Percentiles rank a stretch among this genome's conserved stretches.
Evolutionary conservation across 2,113 vertebrate genomes (phyloP).

Genomic region (Pontoporia blainvillei): DNA sequence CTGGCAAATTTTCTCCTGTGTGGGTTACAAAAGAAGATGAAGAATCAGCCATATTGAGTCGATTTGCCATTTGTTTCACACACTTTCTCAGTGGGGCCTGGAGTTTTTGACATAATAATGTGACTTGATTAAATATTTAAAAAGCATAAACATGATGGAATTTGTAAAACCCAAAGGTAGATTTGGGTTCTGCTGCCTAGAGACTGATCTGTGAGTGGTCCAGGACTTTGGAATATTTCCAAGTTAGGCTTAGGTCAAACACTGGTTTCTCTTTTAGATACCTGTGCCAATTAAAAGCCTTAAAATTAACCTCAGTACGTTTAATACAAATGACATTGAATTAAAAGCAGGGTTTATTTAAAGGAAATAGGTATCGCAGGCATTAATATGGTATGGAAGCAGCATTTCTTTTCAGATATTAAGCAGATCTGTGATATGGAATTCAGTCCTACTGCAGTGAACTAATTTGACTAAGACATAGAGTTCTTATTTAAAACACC

Average conservation of each 20-base stretch:
- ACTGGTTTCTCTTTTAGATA: background rate
- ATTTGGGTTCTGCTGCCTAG: background rate
- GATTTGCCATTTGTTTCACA: background rate
- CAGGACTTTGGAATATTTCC: slow-evolving; percentile 2
- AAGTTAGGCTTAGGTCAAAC: background rate
- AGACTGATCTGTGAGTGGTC: background rate
- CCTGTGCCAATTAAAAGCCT: background rate
- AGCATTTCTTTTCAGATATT: background rate
- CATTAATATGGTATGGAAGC: background rate
- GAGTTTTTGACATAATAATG: background rate
- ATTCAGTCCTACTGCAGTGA: background rate
- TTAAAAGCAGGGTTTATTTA: background rate
- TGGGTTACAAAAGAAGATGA: background rate
- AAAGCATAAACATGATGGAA: slow-evolving; percentile 12
- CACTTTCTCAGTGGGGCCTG: background rate
- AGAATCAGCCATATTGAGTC: background rate
- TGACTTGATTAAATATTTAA: background rate
- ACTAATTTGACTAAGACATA: background rate
- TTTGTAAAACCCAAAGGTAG: slow-evolving; percentile 12
- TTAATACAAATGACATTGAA: background rate
- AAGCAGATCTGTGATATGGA: background rate
- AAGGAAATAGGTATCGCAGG: background rate
- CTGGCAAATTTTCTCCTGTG: background rate
- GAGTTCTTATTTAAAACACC: background rate
- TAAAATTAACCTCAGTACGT: background rate